These are phyloP conservation scores for Crotalus horridus DNA, from an alignment of 2,113 vertebrate species.

Conservation along the genomic window DNA sequence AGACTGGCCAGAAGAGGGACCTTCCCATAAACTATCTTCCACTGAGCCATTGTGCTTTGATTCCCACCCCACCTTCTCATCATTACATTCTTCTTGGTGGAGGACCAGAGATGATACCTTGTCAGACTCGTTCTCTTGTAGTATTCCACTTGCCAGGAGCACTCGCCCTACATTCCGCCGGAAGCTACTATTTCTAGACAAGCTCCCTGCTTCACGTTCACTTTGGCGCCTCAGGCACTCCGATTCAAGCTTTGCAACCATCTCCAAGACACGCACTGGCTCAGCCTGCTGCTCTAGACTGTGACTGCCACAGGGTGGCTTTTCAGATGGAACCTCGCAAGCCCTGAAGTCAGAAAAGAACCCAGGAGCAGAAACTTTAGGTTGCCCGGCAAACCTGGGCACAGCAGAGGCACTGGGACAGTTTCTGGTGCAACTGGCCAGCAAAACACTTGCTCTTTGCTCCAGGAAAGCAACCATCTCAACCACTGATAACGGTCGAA, in stretches of 20 bases:
- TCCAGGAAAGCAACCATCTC: slow-evolving; percentile 95
- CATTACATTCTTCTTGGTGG: slow-evolving; percentile 28
- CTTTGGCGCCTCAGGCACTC: slow-evolving; percentile 80
- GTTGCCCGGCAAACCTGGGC: slow-evolving; percentile 53
- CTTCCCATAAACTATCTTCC: slow-evolving; percentile 47
- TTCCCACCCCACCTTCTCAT: not conserved
- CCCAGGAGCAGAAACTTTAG: slow-evolving; percentile 48
- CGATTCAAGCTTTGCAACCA: slow-evolving; percentile 91
- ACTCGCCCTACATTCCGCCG: slow-evolving; percentile 80
- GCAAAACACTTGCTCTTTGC: slow-evolving; percentile 76
- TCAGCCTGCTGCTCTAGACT: slow-evolving; percentile 61
- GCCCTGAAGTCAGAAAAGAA: slow-evolving; percentile 30
- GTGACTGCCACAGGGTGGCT: slow-evolving; percentile 1
- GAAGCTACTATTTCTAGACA: slow-evolving; percentile 83
- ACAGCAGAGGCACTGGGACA: slow-evolving; percentile 37
- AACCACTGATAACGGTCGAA: slow-evolving; percentile 79
- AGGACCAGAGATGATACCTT: slow-evolving; percentile 8
- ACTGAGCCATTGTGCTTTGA: not conserved
- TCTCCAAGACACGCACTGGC: slow-evolving; percentile 84
- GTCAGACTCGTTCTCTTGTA: slow-evolving; percentile 29
- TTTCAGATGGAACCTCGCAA: slow-evolving; percentile 42
- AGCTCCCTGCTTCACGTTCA: slow-evolving; percentile 69
- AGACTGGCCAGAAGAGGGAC: not conserved
- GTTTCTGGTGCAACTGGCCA: slow-evolving; percentile 71
- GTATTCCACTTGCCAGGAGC: slow-evolving; percentile 72